A percentile compares a stretch with the other conserved stretches of the same genome.
These are phyloP conservation scores for Nipponacmea schrenckii DNA, from an alignment of 2,888 invertebrate species.

Conservation along the genomic window DNA sequence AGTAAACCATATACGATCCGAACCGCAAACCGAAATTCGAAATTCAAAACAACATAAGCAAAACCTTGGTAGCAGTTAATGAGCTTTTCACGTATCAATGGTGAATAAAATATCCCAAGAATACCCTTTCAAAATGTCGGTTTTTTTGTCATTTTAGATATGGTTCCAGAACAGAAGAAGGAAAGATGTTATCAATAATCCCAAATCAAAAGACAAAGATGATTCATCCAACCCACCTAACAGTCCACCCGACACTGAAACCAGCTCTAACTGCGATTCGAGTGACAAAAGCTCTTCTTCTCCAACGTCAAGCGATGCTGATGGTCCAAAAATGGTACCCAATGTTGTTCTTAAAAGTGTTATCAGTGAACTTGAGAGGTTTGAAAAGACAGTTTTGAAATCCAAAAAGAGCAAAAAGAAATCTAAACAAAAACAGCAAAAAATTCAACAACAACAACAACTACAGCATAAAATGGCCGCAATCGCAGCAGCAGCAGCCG, in stretches of 20 bases:
- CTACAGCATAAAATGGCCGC: conserved; percentile 4
- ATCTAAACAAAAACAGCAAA: conserved; percentile 33
- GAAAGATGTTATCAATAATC: conserved; percentile 58
- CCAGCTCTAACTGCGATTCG: conserved; percentile 24
- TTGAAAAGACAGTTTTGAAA: conserved; percentile 47
- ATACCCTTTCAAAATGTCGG: neutral
- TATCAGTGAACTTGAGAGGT: conserved; percentile 53
- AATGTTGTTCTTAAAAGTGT: conserved; percentile 54
- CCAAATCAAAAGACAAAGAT: conserved; percentile 28
- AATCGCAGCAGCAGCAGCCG: conserved; percentile 8
- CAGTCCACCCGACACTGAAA: conserved; percentile 26
- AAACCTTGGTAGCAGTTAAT: too few species aligned
- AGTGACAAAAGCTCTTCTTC: conserved; percentile 20
- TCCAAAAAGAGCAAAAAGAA: conserved; percentile 49
- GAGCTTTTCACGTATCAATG: neutral
- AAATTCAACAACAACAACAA: conserved; percentile 23
- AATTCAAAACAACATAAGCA: too few species aligned
- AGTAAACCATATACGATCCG: too few species aligned
- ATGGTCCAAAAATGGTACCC: conserved; percentile 45
- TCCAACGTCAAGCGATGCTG: conserved; percentile 15
- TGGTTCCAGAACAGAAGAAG: conserved; percentile 66
- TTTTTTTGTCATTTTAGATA: conserved; percentile 44
- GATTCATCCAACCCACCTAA: conserved; percentile 13
- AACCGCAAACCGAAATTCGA: too few species aligned
- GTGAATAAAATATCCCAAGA: too few species aligned